These are phyloP conservation scores for Nothobranchius furzeri DNA, from an alignment of 2,113 vertebrate species.

Conservation along the genomic window DNA sequence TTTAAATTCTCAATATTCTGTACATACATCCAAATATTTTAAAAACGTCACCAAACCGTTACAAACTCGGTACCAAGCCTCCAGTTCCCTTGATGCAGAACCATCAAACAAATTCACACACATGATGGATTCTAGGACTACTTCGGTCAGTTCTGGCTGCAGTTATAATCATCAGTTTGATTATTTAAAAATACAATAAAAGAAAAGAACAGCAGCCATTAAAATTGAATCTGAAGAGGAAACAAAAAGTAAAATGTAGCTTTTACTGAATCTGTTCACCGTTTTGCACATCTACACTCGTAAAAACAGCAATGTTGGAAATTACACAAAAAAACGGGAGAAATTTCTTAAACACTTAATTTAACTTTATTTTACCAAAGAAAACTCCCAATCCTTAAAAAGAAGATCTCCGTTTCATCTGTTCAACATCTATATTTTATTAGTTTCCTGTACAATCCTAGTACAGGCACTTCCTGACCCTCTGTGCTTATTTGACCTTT, in stretches of 20 bases:
- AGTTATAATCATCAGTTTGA: background rate
- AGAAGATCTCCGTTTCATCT: constrained; percentile 33
- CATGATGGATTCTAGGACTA: constrained; percentile 16
- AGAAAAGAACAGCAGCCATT: background rate
- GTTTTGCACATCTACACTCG: no score
- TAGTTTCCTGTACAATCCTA: constrained; percentile 60
- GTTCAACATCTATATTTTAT: constrained; percentile 30
- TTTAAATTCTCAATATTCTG: constrained; percentile 21
- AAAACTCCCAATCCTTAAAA: constrained; percentile 22
- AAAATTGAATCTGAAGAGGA: no score
- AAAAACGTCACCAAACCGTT: constrained; percentile 20
- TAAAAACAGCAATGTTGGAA: no score
- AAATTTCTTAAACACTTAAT: no score
- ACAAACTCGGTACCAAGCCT: constrained; percentile 6
- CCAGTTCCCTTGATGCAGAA: background rate
- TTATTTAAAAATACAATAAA: no score
- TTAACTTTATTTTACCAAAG: no score
- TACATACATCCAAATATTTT: constrained; percentile 43
- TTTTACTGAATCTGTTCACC: no score
- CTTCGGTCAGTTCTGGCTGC: constrained; percentile 10
- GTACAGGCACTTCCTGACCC: constrained; percentile 73
- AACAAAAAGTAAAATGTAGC: no score
- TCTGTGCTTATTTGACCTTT: constrained; percentile 46
- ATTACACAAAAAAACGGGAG: no score
- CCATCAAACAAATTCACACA: constrained; percentile 1